These are phyloP conservation scores for Drosophila mercatorum DNA, from an alignment of 2,888 invertebrate genomes.

Conservation along the genomic window DNA sequence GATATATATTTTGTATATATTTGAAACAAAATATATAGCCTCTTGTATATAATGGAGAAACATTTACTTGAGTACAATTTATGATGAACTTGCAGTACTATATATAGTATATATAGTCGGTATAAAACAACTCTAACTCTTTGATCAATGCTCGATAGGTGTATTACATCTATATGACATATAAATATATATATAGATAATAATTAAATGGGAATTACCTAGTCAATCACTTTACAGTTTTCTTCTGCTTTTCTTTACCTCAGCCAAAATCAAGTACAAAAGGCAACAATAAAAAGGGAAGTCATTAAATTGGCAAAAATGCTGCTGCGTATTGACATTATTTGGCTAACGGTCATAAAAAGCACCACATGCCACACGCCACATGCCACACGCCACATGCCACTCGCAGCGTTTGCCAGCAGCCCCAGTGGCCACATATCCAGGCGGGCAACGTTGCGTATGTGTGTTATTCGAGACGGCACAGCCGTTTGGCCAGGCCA, in stretches of 20 bases:
- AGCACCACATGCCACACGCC: background rate
- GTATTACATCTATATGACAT: too few relatives aligned
- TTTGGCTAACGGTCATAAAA: conserved; percentile 37
- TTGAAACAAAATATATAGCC: too few relatives aligned
- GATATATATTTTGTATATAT: too few relatives aligned
- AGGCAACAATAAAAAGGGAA: conserved; percentile 23
- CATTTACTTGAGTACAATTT: too few relatives aligned
- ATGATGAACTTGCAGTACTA: too few relatives aligned
- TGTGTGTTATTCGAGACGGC: conserved; percentile 39
- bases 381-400: background rate
- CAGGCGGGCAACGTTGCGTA: conserved; percentile 33
- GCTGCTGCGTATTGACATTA: conserved; percentile 17
- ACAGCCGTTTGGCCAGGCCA: conserved; percentile 11
- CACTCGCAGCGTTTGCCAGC: conserved; percentile 1
- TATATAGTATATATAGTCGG: too few relatives aligned
- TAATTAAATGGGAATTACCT: background rate
- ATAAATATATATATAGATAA: background rate
- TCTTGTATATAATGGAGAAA: too few relatives aligned
- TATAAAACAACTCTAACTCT: too few relatives aligned
- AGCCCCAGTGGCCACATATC: background rate
- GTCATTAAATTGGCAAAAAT: conserved; percentile 36
- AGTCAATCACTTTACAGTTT: background rate
- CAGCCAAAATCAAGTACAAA: conserved; percentile 19
- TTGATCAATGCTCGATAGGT: too few relatives aligned
- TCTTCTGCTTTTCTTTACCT: background rate